Evolutionary conservation across 2,113 vertebrate species (phyloP).

Genomic region (Macquaria ambigua): DNA sequence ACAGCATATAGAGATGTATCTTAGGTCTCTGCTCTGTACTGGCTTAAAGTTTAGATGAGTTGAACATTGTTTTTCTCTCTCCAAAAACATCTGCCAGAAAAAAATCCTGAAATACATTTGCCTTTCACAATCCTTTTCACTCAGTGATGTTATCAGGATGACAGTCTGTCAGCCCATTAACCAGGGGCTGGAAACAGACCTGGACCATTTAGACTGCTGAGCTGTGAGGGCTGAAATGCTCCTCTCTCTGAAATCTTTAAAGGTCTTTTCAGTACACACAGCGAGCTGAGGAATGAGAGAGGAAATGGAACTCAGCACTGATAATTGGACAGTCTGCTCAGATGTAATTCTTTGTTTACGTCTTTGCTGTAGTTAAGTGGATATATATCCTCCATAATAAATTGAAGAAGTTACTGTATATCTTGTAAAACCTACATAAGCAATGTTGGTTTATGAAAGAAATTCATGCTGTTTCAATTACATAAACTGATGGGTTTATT

Average conservation of each 20-base stretch:
- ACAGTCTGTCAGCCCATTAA: conserved; percentile 50
- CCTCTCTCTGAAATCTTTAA: conserved; percentile 29
- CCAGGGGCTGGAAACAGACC: conserved; percentile 43
- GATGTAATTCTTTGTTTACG: conserved; percentile 31
- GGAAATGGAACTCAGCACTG: conserved; percentile 18
- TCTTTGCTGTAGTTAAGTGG: conserved; percentile 1
- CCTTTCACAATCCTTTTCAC: conserved; percentile 33
- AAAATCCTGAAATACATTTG: conserved; percentile 23
- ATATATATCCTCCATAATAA: neutral
- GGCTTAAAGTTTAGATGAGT: neutral
- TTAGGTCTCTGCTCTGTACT: neutral
- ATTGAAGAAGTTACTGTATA: neutral
- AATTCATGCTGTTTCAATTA: neutral
- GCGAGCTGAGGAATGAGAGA: conserved; percentile 24
- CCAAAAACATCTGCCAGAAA: neutral
- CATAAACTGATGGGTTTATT: neutral
- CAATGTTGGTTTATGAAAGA: neutral
- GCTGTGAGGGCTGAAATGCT: conserved; percentile 3
- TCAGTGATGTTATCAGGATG: conserved; percentile 61
- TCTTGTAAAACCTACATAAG: conserved; percentile 5
- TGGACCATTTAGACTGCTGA: conserved; percentile 17
- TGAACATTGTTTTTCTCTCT: neutral
- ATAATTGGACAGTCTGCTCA: conserved; percentile 40
- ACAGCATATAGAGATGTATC: neutral
- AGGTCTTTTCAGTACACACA: conserved; percentile 22